These are phyloP conservation scores for Pheosia gnoma DNA, from an alignment of 2,888 invertebrate species.

Conservation along the genomic window DNA sequence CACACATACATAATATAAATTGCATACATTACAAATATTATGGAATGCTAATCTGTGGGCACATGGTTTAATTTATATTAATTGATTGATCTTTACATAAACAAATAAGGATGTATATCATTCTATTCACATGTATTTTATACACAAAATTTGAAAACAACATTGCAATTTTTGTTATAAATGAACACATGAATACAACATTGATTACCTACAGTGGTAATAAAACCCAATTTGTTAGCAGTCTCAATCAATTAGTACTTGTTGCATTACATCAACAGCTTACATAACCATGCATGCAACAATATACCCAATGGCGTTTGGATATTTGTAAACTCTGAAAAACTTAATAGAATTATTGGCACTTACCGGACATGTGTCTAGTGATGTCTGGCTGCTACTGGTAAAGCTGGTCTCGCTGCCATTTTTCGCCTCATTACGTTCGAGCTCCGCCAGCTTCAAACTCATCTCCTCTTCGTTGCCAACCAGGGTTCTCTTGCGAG, in stretches of 20 bases:
- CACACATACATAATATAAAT: too few species aligned
- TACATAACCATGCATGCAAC: neutral
- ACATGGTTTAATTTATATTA: too few species aligned
- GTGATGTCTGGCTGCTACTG: constrained; percentile 46
- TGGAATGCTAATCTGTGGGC: too few species aligned
- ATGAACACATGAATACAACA: neutral
- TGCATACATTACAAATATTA: too few species aligned
- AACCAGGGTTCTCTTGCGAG: constrained; percentile 69
- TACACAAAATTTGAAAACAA: too few species aligned
- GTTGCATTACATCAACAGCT: neutral
- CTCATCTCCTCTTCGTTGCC: constrained; percentile 66
- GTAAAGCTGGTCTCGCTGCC: constrained; percentile 62
- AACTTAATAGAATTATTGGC: neutral
- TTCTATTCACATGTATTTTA: too few species aligned
- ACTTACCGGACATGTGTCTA: constrained; percentile 57
- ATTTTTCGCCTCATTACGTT: constrained; percentile 58
- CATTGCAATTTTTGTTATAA: constrained; percentile 10
- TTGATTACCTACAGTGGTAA: neutral
- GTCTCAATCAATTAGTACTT: neutral
- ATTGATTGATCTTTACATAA: too few species aligned
- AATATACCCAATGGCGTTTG: neutral
- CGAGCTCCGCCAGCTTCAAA: constrained; percentile 57
- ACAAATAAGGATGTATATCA: too few species aligned
- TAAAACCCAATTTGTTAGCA: neutral
- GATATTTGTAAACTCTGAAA: too few species aligned